Evolutionary conservation across 2,113 vertebrate genomes (phyloP).

Genomic region (Stegastes partitus): DNA sequence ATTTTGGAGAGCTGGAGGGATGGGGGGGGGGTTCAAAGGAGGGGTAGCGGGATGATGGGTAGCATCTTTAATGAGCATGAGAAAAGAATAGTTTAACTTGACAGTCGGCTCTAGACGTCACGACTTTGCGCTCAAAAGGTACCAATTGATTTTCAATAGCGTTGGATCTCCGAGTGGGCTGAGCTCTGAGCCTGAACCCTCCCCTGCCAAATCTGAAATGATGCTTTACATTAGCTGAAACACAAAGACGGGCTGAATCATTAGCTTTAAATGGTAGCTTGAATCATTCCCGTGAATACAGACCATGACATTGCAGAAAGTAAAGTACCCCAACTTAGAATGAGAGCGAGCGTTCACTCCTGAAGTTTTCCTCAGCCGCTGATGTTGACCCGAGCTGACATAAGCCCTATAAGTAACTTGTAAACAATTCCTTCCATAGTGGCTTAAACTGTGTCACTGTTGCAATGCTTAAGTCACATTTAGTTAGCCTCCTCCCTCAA

Average conservation of each 20-base stretch:
- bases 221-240: slow-evolving; percentile 16
- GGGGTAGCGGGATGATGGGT: slow-evolving; percentile 40
- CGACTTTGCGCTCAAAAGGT: slow-evolving; percentile 26
- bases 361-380: slow-evolving; percentile 44
- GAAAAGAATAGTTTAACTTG: slow-evolving; percentile 54
- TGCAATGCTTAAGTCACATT: slow-evolving; percentile 54
- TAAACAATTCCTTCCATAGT: slow-evolving; percentile 71
- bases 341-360: neutral
- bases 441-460: slow-evolving; percentile 59
- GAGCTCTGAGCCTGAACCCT: slow-evolving; percentile 5
- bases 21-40: slow-evolving; percentile 25
- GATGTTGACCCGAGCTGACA: slow-evolving; percentile 64
- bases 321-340: slow-evolving; percentile 8
- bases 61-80: slow-evolving; percentile 59
- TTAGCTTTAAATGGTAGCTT: neutral
- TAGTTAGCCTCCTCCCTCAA: slow-evolving; percentile 50
- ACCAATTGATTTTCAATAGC: slow-evolving; percentile 33
- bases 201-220: neutral
- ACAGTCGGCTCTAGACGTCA: slow-evolving; percentile 26
- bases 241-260: slow-evolving; percentile 12
- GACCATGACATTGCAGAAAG: slow-evolving; percentile 2
- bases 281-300: slow-evolving; percentile 17
- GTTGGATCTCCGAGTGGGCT: neutral
- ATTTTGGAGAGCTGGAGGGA: slow-evolving; percentile 50
- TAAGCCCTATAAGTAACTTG: slow-evolving; percentile 69